A percentile compares a stretch with the other conserved stretches of the same genome.
Evolutionary conservation across 2,113 vertebrate genomes (phyloP).

Genomic region (Scomber colias): DNA sequence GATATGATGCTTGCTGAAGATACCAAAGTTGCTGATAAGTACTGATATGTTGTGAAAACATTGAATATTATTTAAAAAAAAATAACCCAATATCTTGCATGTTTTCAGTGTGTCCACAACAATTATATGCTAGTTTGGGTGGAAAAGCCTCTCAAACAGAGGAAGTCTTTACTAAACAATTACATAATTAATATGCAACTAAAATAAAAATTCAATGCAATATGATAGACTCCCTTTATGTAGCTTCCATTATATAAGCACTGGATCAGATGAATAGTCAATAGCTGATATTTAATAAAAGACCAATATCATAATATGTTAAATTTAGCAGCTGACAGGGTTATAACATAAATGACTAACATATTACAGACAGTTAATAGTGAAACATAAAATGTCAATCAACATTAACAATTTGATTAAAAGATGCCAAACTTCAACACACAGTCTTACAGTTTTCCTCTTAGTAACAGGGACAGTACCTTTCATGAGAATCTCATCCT

Average conservation of each 20-base stretch:
- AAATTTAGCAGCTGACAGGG: not conserved
- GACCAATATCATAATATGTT: not conserved
- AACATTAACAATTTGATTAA: not conserved
- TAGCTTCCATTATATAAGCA: not conserved
- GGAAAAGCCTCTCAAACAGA: too few relatives aligned
- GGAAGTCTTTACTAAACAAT: too few relatives aligned
- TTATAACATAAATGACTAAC: not conserved
- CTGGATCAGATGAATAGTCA: not conserved
- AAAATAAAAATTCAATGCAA: too few relatives aligned
- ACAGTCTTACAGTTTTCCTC: not conserved
- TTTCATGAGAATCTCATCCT: slow-evolving; percentile 95
- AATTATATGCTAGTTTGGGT: too few relatives aligned
- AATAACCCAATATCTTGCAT: too few relatives aligned
- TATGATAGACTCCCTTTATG: not conserved
- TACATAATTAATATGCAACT: too few relatives aligned
- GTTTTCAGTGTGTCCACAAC: too few relatives aligned
- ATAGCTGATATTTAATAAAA: not conserved
- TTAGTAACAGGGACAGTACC: slow-evolving; percentile 79
- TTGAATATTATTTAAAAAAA: not conserved
- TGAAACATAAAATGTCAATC: not conserved
- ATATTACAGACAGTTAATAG: not conserved
- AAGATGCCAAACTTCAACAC: not conserved
- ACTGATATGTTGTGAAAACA: too few relatives aligned
- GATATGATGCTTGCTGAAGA: not conserved
- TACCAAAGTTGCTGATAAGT: not conserved